A percentile compares a stretch with the other conserved stretches of the same genome.
Conservation (phyloP, 2,113 vertebrate species). For the Myrmecobius fasciatus region DNA sequence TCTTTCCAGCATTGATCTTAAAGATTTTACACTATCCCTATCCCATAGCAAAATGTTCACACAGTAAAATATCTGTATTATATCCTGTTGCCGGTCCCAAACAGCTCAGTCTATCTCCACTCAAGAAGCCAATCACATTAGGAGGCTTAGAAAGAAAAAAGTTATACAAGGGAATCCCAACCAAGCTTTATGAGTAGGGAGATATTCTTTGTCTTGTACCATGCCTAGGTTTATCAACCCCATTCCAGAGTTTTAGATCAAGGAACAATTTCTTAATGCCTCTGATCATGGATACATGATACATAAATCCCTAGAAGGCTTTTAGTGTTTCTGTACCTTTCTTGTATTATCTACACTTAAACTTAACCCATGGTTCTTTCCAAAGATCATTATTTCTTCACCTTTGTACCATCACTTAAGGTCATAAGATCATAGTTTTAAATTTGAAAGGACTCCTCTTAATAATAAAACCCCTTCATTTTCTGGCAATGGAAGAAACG, state of each 20-base stretch:
- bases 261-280: not conserved
- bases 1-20: not conserved
- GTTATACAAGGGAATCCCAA: not conserved
- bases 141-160: not conserved
- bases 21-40: not conserved
- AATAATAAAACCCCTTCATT: not conserved
- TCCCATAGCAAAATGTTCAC: not conserved
- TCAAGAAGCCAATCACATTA: not conserved
- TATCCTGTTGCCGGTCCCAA: not conserved
- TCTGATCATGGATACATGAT: not conserved
- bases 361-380: not conserved
- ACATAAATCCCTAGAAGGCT: not conserved
- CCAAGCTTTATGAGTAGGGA: not conserved
- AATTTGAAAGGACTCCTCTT: not conserved
- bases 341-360: not conserved
- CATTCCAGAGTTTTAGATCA: not conserved
- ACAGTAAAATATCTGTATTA: not conserved
- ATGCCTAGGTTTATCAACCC: not conserved
- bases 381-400: not conserved
- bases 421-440: not conserved
- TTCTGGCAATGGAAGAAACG: not conserved
- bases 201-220: not conserved
- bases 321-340: not conserved
- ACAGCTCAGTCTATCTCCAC: not conserved
- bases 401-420: not conserved